Percentiles rank a stretch among this genome's conserved stretches.
Evolutionary conservation across 37 sponge, comb jelly and placozoan species (phyloP).

Genomic region (Bolinopsis microptera): DNA sequence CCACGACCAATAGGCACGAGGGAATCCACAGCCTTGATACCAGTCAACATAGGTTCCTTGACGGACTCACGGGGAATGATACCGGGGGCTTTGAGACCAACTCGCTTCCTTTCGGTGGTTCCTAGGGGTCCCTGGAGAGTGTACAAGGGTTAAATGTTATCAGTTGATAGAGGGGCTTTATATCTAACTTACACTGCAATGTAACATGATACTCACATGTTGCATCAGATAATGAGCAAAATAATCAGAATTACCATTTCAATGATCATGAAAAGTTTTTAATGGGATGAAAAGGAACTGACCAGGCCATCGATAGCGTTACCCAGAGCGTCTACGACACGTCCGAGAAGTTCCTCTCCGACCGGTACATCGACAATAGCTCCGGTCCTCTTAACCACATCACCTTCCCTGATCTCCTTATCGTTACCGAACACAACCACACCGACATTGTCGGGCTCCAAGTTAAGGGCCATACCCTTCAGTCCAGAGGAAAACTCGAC

Average conservation of each 20-base stretch:
- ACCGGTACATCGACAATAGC: conserved; percentile 99
- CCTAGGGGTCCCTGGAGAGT: conserved; percentile 79
- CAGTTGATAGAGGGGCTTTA: neutral
- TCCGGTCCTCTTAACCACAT: conserved; percentile 95
- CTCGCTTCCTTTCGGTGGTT: conserved; percentile 74
- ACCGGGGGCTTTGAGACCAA: conserved; percentile 97
- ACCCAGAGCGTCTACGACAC: conserved; percentile 97
- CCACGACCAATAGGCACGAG: conserved; percentile 98
- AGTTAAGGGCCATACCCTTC: conserved; percentile 97
- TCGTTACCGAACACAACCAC: conserved; percentile 99
- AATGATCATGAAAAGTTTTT: no score
- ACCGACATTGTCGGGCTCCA: conserved; percentile 99
- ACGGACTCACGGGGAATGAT: conserved; percentile 98
- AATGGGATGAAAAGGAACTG: neutral
- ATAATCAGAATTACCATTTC: no score
- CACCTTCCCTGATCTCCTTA: conserved; percentile 97
- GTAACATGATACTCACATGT: no score
- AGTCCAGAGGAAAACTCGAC: conserved; percentile 95
- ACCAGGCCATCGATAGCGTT: conserved; percentile 97
- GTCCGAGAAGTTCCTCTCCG: conserved; percentile 83
- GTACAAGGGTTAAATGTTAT: neutral
- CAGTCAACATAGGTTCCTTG: conserved; percentile 96
- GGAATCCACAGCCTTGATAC: conserved; percentile 98
- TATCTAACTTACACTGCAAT: no score
- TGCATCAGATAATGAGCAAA: no score